Conservation (phyloP, 2,888 invertebrate genomes). For the Capitulum mitella region DNA sequence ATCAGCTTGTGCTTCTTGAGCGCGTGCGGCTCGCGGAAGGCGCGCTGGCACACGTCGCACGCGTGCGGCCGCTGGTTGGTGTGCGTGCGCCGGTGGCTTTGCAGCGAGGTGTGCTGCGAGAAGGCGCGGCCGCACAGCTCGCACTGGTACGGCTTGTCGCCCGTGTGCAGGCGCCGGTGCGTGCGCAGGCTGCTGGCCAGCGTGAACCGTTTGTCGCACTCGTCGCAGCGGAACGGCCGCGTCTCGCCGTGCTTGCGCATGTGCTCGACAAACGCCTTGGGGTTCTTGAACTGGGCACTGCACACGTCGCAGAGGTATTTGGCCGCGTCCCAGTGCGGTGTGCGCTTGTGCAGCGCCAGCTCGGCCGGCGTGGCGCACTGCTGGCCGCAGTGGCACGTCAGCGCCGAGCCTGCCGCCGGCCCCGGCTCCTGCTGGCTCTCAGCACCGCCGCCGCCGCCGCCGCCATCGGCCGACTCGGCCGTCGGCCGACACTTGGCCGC, state of each 20-base stretch:
- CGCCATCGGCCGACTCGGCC: background rate
- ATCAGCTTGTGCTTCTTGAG: conserved; percentile 2
- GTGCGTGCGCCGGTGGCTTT: conserved; percentile 8
- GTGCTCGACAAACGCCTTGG: background rate
- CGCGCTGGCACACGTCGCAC: background rate
- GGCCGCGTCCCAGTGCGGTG: background rate
- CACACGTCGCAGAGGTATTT: background rate
- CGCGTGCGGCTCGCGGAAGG: background rate
- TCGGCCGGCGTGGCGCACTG: background rate
- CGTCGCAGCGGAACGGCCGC: background rate
- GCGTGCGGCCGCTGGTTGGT: conserved; percentile 9
- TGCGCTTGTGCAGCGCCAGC: background rate
- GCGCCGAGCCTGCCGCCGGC: too few species aligned
- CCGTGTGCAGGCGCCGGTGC: background rate
- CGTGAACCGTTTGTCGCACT: background rate
- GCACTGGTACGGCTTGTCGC: conserved; percentile 10
- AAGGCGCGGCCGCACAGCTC: background rate
- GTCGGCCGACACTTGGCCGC: background rate
- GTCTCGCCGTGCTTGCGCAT: conserved; percentile 1
- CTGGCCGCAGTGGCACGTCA: background rate
- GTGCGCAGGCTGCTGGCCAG: background rate
- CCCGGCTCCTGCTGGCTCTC: too few species aligned
- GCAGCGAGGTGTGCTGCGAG: conserved; percentile 6
- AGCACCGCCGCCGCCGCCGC: background rate
- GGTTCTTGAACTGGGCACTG: background rate